A percentile compares a stretch with the other conserved stretches of the same genome.
These are phyloP conservation scores for Panurus biarmicus DNA, from an alignment of 2,113 vertebrate genomes.

Conservation along the genomic window DNA sequence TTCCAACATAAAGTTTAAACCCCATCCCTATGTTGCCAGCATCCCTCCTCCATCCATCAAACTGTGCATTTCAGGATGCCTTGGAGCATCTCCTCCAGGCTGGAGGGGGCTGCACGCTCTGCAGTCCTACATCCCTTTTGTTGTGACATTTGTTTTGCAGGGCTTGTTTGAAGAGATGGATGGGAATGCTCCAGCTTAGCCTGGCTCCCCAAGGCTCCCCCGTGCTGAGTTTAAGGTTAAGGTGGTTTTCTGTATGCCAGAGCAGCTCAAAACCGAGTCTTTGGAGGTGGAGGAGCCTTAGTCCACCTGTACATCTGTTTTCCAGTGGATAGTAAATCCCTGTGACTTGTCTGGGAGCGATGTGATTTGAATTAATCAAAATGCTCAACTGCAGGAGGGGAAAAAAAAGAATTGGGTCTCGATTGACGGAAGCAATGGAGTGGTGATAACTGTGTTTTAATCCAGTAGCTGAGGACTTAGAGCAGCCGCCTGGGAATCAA, in stretches of 20 bases:
- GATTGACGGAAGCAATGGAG: conserved; percentile 18
- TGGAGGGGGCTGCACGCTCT: background rate
- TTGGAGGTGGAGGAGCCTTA: background rate
- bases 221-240: background rate
- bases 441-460: conserved; percentile 49
- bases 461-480: conserved; percentile 34
- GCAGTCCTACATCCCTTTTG: background rate
- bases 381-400: background rate
- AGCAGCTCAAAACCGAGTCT: background rate
- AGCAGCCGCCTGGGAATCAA: background rate
- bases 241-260: fast-evolving
- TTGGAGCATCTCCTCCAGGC: background rate
- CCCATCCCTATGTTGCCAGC: background rate
- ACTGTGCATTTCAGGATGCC: background rate
- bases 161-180: background rate
- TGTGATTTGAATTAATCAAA: conserved; percentile 63
- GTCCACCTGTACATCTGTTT: background rate
- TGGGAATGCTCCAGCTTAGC: background rate
- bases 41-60: background rate
- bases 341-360: background rate
- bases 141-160: background rate
- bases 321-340: background rate
- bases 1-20: background rate
- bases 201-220: background rate
- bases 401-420: background rate